Base-by-base conservation (phyloP, 2,888 invertebrate species). In the Tinea pellionella region DNA sequence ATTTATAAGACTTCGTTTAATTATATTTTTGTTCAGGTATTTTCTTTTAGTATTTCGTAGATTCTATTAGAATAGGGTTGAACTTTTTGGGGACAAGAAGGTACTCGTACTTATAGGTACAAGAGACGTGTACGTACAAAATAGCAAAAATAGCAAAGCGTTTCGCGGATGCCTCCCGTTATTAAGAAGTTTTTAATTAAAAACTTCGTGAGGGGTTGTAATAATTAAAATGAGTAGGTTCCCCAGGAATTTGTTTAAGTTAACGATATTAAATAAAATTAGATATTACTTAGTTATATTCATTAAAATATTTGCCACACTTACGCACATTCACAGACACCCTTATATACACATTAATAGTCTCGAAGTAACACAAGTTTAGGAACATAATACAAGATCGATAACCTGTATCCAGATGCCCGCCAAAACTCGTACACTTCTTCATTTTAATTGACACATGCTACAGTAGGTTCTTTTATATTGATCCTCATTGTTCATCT, bases 171-270 rank as follows among this genome's bases (percentile, higher is more conserved):
- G 57, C 57, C 32, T 57, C 15, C 32, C 57, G 57, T 57, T 57
- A 57, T 57, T 57, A 32, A 32, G 57, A 57, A 57, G 57, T 57
- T 57, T 57, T 32, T 57, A 57, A 57, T 57, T 57, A 57, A 57
- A 57, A 57, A 57, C 57, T 57, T 57, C 32, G 19, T 32, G 29
- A 55, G 55, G 57, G 13, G 32, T 32, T 57, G 30, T 32, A 57
- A 57, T 57, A 57, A 57, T 57, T 57, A 57, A 57, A 57, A 32
- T 32, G 57, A 53, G 53, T 53, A 53, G 53, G 53, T 24, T 24
- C 18, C 24, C 7, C n/a, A 9, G 16, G 24, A 53, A 4, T 53
- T 53, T 19, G 18, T 18, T 53, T 24, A 18, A 4, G 18, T 47
- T 2, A 8, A 47, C 16, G 9, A 12, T 37, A 37, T 37, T 9